Conservation (phyloP, 2,113 vertebrate genomes). For the Phalacrocorax pelagicus region DNA sequence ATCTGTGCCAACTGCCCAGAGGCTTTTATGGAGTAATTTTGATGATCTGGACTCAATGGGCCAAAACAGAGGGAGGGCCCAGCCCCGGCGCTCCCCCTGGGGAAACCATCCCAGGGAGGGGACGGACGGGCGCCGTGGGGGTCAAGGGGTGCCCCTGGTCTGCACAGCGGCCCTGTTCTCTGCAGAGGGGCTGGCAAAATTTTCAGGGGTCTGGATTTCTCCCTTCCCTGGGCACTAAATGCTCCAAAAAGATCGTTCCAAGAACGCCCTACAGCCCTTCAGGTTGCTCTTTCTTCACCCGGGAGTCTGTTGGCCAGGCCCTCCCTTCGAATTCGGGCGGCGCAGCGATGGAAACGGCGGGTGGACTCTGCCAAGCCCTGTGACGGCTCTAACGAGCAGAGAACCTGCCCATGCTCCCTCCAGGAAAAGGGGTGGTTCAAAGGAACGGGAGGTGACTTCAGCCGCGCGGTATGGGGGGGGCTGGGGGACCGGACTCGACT, state of each 20-base stretch:
- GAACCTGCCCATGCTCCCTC: no score
- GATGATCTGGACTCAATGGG: background rate
- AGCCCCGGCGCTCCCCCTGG: no score
- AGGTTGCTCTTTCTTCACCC: background rate
- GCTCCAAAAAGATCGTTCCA: background rate
- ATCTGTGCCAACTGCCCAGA: background rate
- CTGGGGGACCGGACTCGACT: accelerated
- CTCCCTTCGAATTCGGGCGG: accelerated
- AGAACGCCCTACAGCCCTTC: no score
- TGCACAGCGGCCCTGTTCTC: accelerated
- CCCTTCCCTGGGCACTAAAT: background rate
- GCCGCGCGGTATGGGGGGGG: accelerated
- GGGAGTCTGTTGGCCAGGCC: background rate
- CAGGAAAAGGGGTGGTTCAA: accelerated
- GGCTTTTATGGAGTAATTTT: background rate
- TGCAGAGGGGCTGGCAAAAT: no score
- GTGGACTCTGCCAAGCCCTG: background rate
- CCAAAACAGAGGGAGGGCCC: background rate
- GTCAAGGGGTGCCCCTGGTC: no score
- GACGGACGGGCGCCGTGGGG: background rate
- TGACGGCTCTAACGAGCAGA: accelerated
- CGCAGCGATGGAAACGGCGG: accelerated
- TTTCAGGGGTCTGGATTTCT: background rate
- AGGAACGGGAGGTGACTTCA: accelerated
- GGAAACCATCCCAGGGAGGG: background rate